A percentile compares a stretch with the other conserved stretches of the same genome.
Conservation (phyloP, 2,113 vertebrate genomes). For the Microtus oregoni region DNA sequence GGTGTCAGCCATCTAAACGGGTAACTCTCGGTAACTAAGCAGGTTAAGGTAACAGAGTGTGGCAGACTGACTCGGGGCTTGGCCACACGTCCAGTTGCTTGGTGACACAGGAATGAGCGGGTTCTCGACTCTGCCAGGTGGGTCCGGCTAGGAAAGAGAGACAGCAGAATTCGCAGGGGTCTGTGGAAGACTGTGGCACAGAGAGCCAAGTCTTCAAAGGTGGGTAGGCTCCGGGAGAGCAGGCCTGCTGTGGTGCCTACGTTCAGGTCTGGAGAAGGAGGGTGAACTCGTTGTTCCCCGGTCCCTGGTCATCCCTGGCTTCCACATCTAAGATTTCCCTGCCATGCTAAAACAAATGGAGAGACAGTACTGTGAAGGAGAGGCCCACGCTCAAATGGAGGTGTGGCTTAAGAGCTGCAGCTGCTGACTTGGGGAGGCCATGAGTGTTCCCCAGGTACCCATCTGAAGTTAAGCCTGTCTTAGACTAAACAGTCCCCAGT, state of each 20-base stretch:
- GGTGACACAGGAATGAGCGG: neutral
- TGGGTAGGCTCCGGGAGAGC: neutral
- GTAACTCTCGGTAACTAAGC: neutral
- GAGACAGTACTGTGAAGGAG: neutral
- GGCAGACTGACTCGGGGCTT: conserved; percentile 34
- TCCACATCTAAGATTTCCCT: neutral
- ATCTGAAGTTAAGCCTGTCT: neutral
- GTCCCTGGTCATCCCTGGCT: neutral
- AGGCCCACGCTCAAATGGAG: neutral
- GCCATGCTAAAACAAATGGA: neutral
- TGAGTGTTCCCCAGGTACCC: neutral
- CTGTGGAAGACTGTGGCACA: neutral
- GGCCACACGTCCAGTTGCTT: neutral
- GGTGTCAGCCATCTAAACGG: neutral
- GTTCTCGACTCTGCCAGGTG: neutral
- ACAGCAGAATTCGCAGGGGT: neutral
- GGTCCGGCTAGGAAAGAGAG: neutral
- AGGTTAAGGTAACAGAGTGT: conserved; percentile 37
- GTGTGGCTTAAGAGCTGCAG: neutral
- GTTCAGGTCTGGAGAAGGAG: neutral
- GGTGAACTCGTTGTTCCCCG: neutral
- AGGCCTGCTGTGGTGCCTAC: neutral
- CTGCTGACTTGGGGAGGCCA: neutral
- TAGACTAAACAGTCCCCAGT: conserved; percentile 6
- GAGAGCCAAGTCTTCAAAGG: neutral